Base-by-base conservation (phyloP, 2,888 invertebrate species). In the Stenurella melanura region DNA sequence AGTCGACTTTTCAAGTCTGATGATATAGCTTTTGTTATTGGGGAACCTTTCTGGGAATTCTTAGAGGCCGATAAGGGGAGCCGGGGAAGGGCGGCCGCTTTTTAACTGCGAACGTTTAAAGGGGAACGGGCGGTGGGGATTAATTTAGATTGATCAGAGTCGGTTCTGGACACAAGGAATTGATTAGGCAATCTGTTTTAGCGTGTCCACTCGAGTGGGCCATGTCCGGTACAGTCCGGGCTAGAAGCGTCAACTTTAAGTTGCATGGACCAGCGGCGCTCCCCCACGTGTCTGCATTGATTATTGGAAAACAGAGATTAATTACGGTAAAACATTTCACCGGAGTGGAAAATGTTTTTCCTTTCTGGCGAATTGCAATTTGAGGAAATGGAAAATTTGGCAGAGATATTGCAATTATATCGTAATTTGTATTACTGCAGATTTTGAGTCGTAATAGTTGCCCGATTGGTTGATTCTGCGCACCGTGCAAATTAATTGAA, bases 171-270 rank as follows among this genome's bases (percentile, higher is more conserved):
- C 90, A 89, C 89, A 89, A 89, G 89, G 90, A 90, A 90, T 90
- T 90, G 90, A 90, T 90, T 90, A 90, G 90, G 89, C 90, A 90
- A 90, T 90, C 89, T 90, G 90, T 90, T 90, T 89, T 89, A 89
- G 87, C 88, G 89, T 89, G 90, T 90, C 89, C 90, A 88, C 86
- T 89, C 89, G 89, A 89, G 89, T 89, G 88, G 88, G 85, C 88
- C 83, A 84, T 87, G 89, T 88, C 87, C 88, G 87, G 88, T 86
- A 86, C 87, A 88, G 83, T 85, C 81, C 79, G 67, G 42, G 73
- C 60, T 21, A 64, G 56, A 50, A 70, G 72, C 72, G 72, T 61
- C 61, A 30, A 50, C 70, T 69, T 56, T n/a, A 60, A 60, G 60
- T 42, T 18, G 60, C 64, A 42, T 42, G 54, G 54, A 54, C 67